Conservation (phyloP, 2,113 vertebrate genomes). For the Chitala chitala region DNA sequence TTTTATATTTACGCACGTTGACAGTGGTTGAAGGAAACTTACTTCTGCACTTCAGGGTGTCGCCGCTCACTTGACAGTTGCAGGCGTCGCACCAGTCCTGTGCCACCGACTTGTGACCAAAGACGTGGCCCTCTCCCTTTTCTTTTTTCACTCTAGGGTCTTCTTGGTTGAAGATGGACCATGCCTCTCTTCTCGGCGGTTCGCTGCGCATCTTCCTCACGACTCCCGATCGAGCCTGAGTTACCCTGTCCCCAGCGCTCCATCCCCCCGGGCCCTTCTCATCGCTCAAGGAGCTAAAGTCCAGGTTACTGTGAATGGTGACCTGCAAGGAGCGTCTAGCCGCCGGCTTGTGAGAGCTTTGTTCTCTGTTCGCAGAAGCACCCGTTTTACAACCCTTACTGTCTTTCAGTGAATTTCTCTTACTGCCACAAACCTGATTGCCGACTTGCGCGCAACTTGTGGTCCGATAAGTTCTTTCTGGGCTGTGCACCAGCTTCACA, state of each 20-base stretch:
- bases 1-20: no score
- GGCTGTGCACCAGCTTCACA: conserved; percentile 6
- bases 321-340: conserved; percentile 25
- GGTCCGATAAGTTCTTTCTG: no score
- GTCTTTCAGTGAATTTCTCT: conserved; percentile 22
- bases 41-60: conserved; percentile 76
- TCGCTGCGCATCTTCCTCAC: conserved; percentile 61
- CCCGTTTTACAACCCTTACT: background rate
- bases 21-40: no score
- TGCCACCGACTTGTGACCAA: conserved; percentile 52
- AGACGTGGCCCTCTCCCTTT: conserved; percentile 73
- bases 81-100: conserved; percentile 83
- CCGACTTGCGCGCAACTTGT: conserved; percentile 8
- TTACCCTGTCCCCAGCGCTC: conserved; percentile 48
- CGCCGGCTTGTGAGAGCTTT: conserved; percentile 12
- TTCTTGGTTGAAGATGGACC: conserved; percentile 73
- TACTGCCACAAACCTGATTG: background rate
- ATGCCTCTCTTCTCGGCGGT: conserved; percentile 69
- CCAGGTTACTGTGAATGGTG: conserved; percentile 16
- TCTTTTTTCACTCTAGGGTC: conserved; percentile 67
- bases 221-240: conserved; percentile 58
- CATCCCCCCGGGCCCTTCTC: conserved; percentile 26
- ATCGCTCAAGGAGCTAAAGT: background rate
- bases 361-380: background rate
- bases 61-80: conserved; percentile 64